phyloP scores from a whole-genome alignment of 2,888 invertebrate species.

The Xestobium rufovillosum region DNA sequence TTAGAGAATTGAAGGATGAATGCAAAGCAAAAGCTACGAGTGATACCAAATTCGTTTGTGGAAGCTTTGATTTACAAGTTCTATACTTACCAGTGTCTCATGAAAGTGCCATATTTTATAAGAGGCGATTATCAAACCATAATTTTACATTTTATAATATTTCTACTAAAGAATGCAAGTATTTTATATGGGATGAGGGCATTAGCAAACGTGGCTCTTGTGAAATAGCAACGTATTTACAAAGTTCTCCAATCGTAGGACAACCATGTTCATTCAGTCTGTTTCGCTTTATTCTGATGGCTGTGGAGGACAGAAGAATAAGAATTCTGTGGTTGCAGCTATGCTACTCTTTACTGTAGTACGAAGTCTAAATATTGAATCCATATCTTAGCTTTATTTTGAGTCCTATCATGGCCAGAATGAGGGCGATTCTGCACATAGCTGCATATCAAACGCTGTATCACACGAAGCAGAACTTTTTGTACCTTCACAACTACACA shows the following conservation, averaged over 20 bases:
- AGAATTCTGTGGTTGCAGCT: slow-evolving; percentile 14
- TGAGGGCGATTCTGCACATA: slow-evolving; percentile 10
- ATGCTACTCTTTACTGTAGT: slow-evolving; percentile 12
- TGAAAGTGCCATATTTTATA: too few species aligned
- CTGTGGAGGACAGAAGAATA: too few species aligned
- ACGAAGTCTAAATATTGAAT: slow-evolving; percentile 2
- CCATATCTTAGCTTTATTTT: slow-evolving; percentile 8
- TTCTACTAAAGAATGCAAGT: slow-evolving; percentile 14
- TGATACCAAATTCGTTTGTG: slow-evolving; percentile 8
- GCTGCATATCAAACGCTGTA: too few species aligned
- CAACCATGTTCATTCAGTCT: slow-evolving; percentile 6
- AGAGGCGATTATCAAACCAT: too few species aligned
- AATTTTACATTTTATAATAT: slow-evolving; percentile 12
- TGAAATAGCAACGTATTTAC: slow-evolving; percentile 13
- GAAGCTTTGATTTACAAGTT: slow-evolving; percentile 13
- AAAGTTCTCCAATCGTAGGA: slow-evolving; percentile 10
- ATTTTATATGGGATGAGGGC: slow-evolving; percentile 17
- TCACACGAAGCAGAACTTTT: too few species aligned
- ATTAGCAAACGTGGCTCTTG: slow-evolving; percentile 17
- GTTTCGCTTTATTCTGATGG: slow-evolving; percentile 16
- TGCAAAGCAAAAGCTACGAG: slow-evolving; percentile 6
- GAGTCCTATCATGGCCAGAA: slow-evolving; percentile 13
- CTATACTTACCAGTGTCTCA: slow-evolving; percentile 18
- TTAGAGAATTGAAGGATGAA: slow-evolving; percentile 9
- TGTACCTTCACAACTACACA: too few species aligned